phyloP scores from a whole-genome alignment of 2,113 vertebrate genomes.

The Uropsilus gracilis region DNA sequence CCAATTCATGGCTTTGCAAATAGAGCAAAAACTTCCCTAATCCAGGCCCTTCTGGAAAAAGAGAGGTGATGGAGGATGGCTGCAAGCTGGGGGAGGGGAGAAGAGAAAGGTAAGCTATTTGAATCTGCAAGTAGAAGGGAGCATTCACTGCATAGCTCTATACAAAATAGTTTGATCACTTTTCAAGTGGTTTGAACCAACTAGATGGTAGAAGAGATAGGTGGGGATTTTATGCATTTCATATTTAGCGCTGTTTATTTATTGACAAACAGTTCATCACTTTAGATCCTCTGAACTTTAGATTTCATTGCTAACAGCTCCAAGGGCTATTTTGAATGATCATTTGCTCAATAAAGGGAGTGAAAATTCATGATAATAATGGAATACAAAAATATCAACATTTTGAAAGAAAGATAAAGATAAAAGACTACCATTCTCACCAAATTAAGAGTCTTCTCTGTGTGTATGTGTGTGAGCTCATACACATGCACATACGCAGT shows the following conservation, averaged over 20 bases:
- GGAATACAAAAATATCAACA: constrained; percentile 24
- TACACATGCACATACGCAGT: neutral
- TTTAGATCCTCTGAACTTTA: constrained; percentile 4
- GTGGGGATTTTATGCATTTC: neutral
- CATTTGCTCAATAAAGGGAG: neutral
- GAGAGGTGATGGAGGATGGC: neutral
- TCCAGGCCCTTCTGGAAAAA: neutral
- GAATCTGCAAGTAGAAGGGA: neutral
- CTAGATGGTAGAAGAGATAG: neutral
- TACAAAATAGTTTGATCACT: neutral
- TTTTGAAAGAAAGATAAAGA: neutral
- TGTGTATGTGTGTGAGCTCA: neutral
- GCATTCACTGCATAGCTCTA: neutral
- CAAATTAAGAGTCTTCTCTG: neutral
- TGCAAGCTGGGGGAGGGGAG: too few relatives aligned
- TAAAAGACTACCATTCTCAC: neutral
- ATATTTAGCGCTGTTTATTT: neutral
- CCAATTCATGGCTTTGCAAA: constrained; percentile 8
- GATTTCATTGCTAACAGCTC: neutral
- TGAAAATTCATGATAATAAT: constrained; percentile 42
- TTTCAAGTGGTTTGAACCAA: neutral
- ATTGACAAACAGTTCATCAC: neutral
- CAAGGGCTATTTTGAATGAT: neutral
- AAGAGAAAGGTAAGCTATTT: neutral
- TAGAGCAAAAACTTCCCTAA: neutral